These are phyloP conservation scores for Plagodis dolabraria DNA, from an alignment of 2,888 invertebrate species.

Conservation along the genomic window DNA sequence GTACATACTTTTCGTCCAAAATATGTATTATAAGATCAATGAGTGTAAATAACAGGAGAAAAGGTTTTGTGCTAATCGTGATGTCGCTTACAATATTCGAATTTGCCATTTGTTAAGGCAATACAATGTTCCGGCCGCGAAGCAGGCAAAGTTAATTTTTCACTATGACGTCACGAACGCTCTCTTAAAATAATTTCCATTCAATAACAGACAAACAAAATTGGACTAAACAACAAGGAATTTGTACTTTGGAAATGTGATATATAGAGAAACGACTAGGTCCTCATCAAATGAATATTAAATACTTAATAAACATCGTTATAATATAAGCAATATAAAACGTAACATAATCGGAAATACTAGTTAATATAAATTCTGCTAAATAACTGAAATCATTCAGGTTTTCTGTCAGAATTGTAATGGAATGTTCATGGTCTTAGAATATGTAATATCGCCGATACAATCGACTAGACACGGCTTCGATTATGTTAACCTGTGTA, in stretches of 20 bases:
- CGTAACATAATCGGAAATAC: slow-evolving; percentile 84
- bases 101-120: slow-evolving; percentile 35
- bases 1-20: too few species aligned
- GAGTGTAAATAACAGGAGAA: too few species aligned
- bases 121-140: slow-evolving; percentile 36
- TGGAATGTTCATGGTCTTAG: slow-evolving; percentile 50
- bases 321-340: slow-evolving; percentile 85
- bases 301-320: slow-evolving; percentile 84
- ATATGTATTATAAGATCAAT: too few species aligned
- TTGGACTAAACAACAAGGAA: slow-evolving; percentile 86
- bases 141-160: slow-evolving; percentile 41
- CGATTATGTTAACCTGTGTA: slow-evolving; percentile 33
- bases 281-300: slow-evolving; percentile 84
- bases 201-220: slow-evolving; percentile 84
- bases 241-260: slow-evolving; percentile 86
- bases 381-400: slow-evolving; percentile 82
- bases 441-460: slow-evolving; percentile 51
- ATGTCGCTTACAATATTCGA: slow-evolving; percentile 4
- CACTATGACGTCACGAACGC: slow-evolving; percentile 46
- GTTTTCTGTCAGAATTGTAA: slow-evolving; percentile 60
- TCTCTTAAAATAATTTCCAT: slow-evolving; percentile 80
- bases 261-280: slow-evolving; percentile 85
- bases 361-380: slow-evolving; percentile 84
- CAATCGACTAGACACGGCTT: slow-evolving; percentile 69
- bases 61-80: background rate